Conservation (phyloP, 2,888 invertebrate genomes). For the Ichneumoninae sp. region DNA sequence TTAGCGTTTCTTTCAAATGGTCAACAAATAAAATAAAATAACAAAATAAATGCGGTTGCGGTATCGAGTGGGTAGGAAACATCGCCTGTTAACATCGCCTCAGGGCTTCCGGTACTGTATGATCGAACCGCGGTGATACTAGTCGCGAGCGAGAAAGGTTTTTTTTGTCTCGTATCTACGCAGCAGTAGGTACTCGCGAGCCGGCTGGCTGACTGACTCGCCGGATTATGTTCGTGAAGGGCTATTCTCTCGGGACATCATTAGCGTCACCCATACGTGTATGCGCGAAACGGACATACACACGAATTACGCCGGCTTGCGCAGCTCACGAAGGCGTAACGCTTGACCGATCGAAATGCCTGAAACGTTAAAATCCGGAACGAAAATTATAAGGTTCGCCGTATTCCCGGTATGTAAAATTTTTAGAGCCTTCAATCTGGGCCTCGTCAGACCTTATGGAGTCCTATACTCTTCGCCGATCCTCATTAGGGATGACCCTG, state of each 20-base stretch:
- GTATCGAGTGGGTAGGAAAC: not conserved
- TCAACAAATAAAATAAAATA: too few relatives aligned
- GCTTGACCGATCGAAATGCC: conserved; percentile 72
- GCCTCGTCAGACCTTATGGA: too few relatives aligned
- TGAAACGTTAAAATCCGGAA: not conserved
- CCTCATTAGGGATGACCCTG: too few relatives aligned
- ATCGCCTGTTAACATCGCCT: not conserved
- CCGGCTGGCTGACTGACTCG: conserved; percentile 33
- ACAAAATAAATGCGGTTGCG: not conserved
- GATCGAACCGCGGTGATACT: not conserved
- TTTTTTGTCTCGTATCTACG: conserved; percentile 48
- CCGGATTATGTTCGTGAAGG: conserved; percentile 58
- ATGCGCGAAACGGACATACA: conserved; percentile 74
- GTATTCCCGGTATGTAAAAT: not conserved
- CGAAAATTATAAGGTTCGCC: not conserved
- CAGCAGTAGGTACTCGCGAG: conserved; percentile 35
- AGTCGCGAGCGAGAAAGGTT: conserved; percentile 39
- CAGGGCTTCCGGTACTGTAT: not conserved
- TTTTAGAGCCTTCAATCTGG: not conserved
- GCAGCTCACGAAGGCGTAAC: conserved; percentile 79
- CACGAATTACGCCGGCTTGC: conserved; percentile 67
- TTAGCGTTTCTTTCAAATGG: too few relatives aligned
- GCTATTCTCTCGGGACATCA: conserved; percentile 81
- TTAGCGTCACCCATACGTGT: conserved; percentile 79
- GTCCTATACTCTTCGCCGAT: too few relatives aligned